These are phyloP conservation scores for Drosophila mayri DNA, from an alignment of 1,140 invertebrate genomes.

Conservation along the genomic window DNA sequence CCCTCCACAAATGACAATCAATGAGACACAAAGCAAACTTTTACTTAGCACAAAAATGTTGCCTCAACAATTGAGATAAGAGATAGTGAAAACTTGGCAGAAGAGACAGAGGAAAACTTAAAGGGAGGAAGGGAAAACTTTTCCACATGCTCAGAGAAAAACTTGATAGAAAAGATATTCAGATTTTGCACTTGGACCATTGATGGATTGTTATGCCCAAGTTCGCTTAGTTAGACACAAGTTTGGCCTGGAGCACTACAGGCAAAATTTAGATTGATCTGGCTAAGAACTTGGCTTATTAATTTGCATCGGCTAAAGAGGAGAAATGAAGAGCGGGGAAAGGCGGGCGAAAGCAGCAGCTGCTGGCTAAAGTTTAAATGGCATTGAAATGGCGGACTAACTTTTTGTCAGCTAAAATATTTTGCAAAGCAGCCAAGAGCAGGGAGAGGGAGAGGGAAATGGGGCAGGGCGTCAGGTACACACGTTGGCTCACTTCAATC, in stretches of 20 bases:
- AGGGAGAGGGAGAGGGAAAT: background rate
- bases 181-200: constrained; percentile 39
- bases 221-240: constrained; percentile 48
- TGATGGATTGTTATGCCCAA: constrained; percentile 59
- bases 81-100: constrained; percentile 22
- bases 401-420: constrained; percentile 72
- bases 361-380: constrained; percentile 64
- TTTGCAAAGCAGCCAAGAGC: constrained; percentile 39
- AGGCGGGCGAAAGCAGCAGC: constrained; percentile 26
- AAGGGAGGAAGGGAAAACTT: constrained; percentile 12
- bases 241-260: constrained; percentile 43
- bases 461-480: constrained; percentile 7
- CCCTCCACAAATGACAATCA: constrained; percentile 43
- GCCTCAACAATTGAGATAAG: constrained; percentile 36
- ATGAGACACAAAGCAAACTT: constrained; percentile 45
- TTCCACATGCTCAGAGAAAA: constrained; percentile 21
- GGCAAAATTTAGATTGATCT: constrained; percentile 79
- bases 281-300: constrained; percentile 69
- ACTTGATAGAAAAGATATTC: constrained; percentile 44
- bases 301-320: constrained; percentile 60
- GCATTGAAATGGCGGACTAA: constrained; percentile 53
- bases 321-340: background rate
- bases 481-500: constrained; percentile 69
- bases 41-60: constrained; percentile 12
- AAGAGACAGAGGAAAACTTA: background rate